Conservation (phyloP, 2,113 vertebrate species). For the Rallus limicola region DNA sequence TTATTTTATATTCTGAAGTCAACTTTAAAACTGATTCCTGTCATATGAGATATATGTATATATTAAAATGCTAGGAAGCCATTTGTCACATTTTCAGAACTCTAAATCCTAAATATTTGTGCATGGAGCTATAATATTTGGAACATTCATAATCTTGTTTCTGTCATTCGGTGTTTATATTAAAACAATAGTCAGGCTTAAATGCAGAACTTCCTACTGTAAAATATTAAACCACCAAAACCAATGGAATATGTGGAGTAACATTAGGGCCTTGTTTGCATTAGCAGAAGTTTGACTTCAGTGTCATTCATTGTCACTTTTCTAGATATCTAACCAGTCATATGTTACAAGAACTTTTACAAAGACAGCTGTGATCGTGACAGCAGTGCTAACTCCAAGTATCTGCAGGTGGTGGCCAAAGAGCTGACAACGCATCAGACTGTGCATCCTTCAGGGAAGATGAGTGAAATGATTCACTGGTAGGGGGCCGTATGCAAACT, state of each 20-base stretch:
- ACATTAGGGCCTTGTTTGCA: background rate
- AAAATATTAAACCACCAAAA: background rate
- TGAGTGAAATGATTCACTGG: accelerated
- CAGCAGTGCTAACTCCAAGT: background rate
- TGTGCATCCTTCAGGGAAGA: background rate
- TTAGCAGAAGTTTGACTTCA: background rate
- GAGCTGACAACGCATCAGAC: background rate
- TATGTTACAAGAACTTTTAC: background rate
- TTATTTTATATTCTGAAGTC: background rate
- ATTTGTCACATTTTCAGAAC: background rate
- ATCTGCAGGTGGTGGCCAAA: background rate
- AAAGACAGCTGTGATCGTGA: no score
- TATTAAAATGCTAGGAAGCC: background rate
- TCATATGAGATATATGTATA: background rate
- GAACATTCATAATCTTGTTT: background rate
- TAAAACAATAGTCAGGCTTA: background rate
- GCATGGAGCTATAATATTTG: background rate
- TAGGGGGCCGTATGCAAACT: accelerated
- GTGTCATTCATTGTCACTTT: background rate
- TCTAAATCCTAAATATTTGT: background rate
- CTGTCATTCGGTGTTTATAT: background rate
- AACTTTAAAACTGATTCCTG: background rate
- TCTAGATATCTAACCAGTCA: background rate
- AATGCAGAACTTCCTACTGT: background rate
- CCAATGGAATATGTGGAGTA: background rate